Evolutionary conservation across 2,797 vertebrate genomes (phyloP).

Genomic region (Phalloptychus januarius): DNA sequence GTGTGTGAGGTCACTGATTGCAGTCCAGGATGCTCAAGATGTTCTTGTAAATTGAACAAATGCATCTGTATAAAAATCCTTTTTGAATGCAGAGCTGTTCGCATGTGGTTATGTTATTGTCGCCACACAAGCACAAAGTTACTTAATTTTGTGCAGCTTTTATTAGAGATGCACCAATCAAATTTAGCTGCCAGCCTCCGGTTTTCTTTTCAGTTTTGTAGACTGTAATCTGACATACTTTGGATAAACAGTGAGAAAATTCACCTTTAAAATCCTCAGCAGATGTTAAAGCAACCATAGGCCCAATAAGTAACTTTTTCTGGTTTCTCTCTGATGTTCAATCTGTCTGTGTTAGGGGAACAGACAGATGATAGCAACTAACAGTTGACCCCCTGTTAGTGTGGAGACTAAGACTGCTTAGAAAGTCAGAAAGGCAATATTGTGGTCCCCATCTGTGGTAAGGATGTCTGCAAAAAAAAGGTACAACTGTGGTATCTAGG

Average conservation of each 20-base stretch:
- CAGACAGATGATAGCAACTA: slow-evolving; percentile 4
- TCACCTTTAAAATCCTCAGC: slow-evolving; percentile 13
- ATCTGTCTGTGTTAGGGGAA: slow-evolving; percentile 25
- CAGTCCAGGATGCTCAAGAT: slow-evolving; percentile 14
- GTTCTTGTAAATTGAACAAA: slow-evolving; percentile 28
- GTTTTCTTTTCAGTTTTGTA: no score
- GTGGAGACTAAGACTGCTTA: slow-evolving; percentile 27
- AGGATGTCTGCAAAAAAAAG: slow-evolving; percentile 16
- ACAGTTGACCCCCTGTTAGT: slow-evolving; percentile 26
- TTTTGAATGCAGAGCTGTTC: not conserved
- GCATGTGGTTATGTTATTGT: not conserved
- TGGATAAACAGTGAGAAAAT: slow-evolving; percentile 24
- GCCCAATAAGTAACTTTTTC: slow-evolving; percentile 34
- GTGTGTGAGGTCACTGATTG: slow-evolving; percentile 43
- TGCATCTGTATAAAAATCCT: slow-evolving; percentile 4
- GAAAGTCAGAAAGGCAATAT: slow-evolving; percentile 4
- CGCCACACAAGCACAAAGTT: not conserved
- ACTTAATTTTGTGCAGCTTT: not conserved
- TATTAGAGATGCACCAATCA: no score
- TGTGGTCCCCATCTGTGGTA: not conserved
- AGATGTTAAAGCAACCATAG: slow-evolving; percentile 36
- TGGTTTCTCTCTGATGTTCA: slow-evolving; percentile 44
- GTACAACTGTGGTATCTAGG: slow-evolving; percentile 32
- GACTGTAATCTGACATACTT: not conserved
- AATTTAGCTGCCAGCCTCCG: no score